Percentiles rank a stretch among this genome's conserved stretches.
Conservation (phyloP, 2,888 invertebrate genomes). For the Branchinecta sandiegonensis region DNA sequence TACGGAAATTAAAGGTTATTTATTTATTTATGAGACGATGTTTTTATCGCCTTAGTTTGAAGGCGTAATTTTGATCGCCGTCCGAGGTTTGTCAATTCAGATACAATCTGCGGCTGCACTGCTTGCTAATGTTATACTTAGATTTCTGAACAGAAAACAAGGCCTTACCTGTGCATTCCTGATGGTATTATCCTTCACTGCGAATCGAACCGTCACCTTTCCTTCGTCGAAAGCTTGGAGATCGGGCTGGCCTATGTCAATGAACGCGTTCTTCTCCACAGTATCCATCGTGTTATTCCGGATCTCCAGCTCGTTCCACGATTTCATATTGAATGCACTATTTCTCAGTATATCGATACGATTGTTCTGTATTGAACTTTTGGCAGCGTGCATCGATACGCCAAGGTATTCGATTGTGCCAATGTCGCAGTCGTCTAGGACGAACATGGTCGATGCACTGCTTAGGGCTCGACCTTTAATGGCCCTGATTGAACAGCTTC, state of each 20-base stretch:
- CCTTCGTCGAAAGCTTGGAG: conserved; percentile 17
- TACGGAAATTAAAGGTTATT: too few species aligned
- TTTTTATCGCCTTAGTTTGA: too few species aligned
- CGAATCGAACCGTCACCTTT: conserved; percentile 12
- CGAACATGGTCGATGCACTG: conserved; percentile 17
- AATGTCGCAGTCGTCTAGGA: conserved; percentile 13
- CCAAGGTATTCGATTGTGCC: conserved; percentile 20
- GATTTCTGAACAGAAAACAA: not conserved
- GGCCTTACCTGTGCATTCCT: not conserved
- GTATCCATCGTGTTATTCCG: conserved; percentile 22
- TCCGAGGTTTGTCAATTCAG: too few species aligned
- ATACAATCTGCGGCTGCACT: too few species aligned
- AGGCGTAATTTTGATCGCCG: too few species aligned
- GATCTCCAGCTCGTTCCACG: conserved; percentile 23
- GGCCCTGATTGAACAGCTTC: not conserved
- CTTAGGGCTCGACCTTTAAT: conserved; percentile 9
- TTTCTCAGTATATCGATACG: conserved; percentile 17
- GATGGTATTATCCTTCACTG: conserved; percentile 1
- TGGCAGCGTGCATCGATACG: conserved; percentile 21
- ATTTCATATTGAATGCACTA: conserved; percentile 19
- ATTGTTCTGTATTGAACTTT: conserved; percentile 18
- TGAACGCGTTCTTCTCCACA: conserved; percentile 22
- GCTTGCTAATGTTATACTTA: too few species aligned
- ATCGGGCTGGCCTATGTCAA: conserved; percentile 20
- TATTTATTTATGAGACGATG: too few species aligned